Conservation (phyloP, 2,113 vertebrate species). For the Cinclus cinclus region DNA sequence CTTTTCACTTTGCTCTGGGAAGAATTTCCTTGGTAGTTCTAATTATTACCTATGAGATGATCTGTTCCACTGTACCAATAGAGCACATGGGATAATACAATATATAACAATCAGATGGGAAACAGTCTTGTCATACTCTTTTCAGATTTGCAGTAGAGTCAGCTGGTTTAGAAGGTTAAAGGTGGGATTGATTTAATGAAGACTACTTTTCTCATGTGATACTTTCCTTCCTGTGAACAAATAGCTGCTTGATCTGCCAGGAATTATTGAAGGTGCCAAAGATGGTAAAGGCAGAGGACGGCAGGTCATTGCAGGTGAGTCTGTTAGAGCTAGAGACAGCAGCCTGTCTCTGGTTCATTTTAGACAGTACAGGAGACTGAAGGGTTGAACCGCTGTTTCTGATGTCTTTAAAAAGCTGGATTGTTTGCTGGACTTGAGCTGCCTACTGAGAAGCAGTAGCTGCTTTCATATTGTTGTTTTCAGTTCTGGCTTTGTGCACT, state of each 20-base stretch:
- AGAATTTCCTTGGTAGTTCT: background rate
- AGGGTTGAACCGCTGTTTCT: background rate
- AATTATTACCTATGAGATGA: background rate
- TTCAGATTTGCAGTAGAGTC: background rate
- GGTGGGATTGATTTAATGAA: background rate
- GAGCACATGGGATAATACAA: background rate
- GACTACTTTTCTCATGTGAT: background rate
- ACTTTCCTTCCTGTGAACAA: background rate
- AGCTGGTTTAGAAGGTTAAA: background rate
- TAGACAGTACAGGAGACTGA: background rate
- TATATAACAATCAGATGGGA: background rate
- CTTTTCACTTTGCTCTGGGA: background rate
- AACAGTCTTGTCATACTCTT: background rate
- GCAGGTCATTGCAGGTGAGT: constrained; percentile 95
- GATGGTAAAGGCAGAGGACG: constrained; percentile 97
- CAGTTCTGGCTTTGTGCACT: background rate
- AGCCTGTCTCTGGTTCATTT: background rate
- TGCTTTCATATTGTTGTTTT: background rate
- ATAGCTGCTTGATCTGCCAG: constrained; percentile 96
- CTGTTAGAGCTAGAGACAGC: background rate
- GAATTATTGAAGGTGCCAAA: constrained; percentile 98
- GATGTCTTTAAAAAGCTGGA: background rate
- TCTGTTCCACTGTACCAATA: background rate
- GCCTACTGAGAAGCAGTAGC: background rate
- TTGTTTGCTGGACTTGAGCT: background rate